phyloP scores from a whole-genome alignment of 2,888 invertebrate species.

The Strigamia maritima region DNA sequence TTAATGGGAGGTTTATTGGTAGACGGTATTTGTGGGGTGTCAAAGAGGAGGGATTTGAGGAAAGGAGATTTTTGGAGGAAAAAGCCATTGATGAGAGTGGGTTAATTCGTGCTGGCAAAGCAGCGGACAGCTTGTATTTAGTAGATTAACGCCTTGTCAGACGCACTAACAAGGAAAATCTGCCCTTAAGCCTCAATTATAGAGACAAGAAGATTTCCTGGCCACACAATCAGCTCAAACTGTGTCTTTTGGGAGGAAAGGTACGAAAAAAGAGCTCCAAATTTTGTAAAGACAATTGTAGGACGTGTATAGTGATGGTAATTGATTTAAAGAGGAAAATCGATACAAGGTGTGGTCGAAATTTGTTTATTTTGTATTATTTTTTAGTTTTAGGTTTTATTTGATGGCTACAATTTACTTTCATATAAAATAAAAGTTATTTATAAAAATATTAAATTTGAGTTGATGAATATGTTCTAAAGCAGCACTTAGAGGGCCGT shows the following conservation, averaged over 20 bases:
- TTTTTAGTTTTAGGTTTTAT: neutral
- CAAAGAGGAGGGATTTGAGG: neutral
- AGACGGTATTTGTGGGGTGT: neutral
- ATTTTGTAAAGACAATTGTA: neutral
- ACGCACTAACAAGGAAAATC: conserved; percentile 29
- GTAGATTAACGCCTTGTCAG: conserved; percentile 18
- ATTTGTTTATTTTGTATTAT: neutral
- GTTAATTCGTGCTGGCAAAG: conserved; percentile 24
- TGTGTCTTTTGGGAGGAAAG: neutral
- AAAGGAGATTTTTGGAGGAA: neutral
- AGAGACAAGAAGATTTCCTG: conserved; percentile 17
- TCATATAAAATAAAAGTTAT: too few species aligned
- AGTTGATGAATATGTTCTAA: too few species aligned
- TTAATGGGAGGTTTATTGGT: neutral
- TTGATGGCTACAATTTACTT: too few species aligned
- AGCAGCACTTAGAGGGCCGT: too few species aligned
- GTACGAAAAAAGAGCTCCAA: conserved; percentile 2
- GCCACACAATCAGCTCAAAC: conserved; percentile 26
- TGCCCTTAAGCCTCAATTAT: conserved; percentile 29
- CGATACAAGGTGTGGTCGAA: neutral
- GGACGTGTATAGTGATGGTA: neutral
- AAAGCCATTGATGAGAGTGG: conserved; percentile 17
- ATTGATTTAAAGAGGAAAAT: neutral
- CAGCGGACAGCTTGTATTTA: conserved; percentile 24
- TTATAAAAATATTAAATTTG: too few species aligned